phyloP scores from a whole-genome alignment of 2,113 vertebrate genomes.

The Campylomormyrus tamandua region DNA sequence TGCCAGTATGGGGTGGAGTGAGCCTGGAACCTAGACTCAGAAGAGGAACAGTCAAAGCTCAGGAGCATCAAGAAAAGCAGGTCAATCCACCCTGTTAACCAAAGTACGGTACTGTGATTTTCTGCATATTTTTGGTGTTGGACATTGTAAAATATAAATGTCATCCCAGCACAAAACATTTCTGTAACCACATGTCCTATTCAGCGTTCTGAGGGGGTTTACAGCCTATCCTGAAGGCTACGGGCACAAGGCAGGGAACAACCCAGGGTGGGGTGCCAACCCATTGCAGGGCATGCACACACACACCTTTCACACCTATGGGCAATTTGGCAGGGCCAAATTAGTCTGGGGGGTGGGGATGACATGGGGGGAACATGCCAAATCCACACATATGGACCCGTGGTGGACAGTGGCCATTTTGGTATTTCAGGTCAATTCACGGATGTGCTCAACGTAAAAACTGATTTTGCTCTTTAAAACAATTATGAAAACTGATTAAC shows the following conservation, averaged over 20 bases:
- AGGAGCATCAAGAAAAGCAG: not conserved
- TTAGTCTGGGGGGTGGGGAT: not conserved
- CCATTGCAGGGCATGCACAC: not conserved
- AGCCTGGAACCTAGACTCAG: not conserved
- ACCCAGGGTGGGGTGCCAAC: not conserved
- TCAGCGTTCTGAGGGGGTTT: not conserved
- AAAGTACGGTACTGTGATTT: not conserved
- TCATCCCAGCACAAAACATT: not conserved
- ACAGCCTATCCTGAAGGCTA: not conserved
- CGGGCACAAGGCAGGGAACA: not conserved
- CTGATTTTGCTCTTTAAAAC: not conserved
- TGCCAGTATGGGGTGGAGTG: not conserved
- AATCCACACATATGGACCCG: not conserved
- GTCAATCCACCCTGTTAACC: not conserved
- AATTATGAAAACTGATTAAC: not conserved
- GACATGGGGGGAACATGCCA: not conserved
- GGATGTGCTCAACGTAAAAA: not conserved
- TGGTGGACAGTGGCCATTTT: not conserved
- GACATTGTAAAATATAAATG: not conserved
- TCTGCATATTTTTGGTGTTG: not conserved
- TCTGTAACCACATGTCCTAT: not conserved
- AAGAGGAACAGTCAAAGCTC: not conserved
- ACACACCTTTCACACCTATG: not conserved
- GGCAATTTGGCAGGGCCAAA: not conserved
- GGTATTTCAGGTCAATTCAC: not conserved